phyloP scores from a whole-genome alignment of 2,113 vertebrate species.

The Rhinogobius similis region DNA sequence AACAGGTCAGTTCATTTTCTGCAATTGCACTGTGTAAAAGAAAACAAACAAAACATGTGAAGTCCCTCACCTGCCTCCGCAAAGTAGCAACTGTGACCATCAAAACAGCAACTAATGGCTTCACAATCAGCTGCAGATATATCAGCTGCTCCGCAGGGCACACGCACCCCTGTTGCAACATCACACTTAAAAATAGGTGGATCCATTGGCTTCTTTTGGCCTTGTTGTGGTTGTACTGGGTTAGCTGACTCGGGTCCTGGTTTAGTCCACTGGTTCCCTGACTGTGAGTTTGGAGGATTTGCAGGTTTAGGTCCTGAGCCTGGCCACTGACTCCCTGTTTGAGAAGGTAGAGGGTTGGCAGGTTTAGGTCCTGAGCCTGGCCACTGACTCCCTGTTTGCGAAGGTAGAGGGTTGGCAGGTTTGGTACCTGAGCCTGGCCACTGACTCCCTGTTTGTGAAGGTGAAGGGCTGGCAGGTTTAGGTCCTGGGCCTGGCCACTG shows the following conservation, averaged over 20 bases:
- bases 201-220: not conserved
- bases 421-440: too few species aligned
- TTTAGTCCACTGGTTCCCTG: not conserved
- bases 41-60: not conserved
- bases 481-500: not conserved
- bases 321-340: not conserved
- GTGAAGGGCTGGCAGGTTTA: not conserved
- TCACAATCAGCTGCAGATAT: slow-evolving; percentile 36
- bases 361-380: not conserved
- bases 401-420: not conserved
- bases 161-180: slow-evolving; percentile 3
- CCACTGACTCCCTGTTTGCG: not conserved
- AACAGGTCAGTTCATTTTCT: slow-evolving; percentile 17
- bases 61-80: slow-evolving; percentile 59
- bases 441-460: too few species aligned
- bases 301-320: not conserved
- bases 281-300: not conserved
- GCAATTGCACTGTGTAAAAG: not conserved
- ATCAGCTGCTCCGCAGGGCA: slow-evolving; percentile 44
- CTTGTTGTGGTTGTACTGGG: not conserved
- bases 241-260: not conserved
- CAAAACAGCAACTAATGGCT: slow-evolving; percentile 57
- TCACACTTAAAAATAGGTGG: slow-evolving; percentile 28
- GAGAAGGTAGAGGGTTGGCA: not conserved
- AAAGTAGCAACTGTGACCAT: slow-evolving; percentile 57